Evolutionary conservation across 2,888 invertebrate genomes (phyloP).

Genomic region (Acheta domesticus): DNA sequence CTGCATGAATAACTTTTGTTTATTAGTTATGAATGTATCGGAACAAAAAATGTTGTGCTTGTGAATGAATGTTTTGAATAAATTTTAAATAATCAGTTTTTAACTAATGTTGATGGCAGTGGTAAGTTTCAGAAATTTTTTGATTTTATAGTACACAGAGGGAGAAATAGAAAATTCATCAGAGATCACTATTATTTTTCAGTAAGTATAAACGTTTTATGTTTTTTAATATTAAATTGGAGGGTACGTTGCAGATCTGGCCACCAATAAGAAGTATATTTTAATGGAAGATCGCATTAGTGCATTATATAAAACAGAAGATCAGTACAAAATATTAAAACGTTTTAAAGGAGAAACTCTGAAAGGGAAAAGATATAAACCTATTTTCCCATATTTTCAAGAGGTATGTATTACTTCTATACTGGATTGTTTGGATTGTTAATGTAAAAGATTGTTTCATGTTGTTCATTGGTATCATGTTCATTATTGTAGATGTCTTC

Average conservation of each 20-base stretch:
- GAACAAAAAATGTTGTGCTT: too few relatives aligned
- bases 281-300: conserved; percentile 80
- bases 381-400: conserved; percentile 85
- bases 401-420: conserved; percentile 47
- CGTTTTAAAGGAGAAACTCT: conserved; percentile 77
- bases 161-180: too few relatives aligned
- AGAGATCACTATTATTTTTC: too few relatives aligned
- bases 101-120: conserved; percentile 19
- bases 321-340: conserved; percentile 73
- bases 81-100: neutral
- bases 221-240: too few relatives aligned
- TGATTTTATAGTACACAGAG: too few relatives aligned
- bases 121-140: too few relatives aligned
- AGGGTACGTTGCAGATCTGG: conserved; percentile 42
- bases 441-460: neutral
- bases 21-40: too few relatives aligned
- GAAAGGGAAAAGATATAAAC: conserved; percentile 77
- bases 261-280: conserved; percentile 67
- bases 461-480: neutral
- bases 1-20: too few relatives aligned
- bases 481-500: conserved; percentile 20
- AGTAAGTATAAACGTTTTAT: too few relatives aligned
- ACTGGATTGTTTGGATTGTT: neutral
- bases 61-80: too few relatives aligned
- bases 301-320: conserved; percentile 72